Conservation (phyloP, 2,888 invertebrate species). For the Callimorpha dominula region DNA sequence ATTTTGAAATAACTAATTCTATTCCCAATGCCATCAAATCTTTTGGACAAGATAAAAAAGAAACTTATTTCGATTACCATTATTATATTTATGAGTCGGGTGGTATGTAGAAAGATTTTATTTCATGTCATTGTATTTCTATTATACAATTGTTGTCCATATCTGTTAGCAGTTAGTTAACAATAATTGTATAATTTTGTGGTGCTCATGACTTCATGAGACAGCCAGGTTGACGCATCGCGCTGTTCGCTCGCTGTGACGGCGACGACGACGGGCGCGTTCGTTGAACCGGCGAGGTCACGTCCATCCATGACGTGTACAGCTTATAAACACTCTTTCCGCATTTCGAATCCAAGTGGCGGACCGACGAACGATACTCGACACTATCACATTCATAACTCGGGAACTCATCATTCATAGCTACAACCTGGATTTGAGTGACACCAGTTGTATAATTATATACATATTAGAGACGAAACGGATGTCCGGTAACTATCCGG, state of each 20-base stretch:
- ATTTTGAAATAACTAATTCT: neutral
- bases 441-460: conserved; percentile 35
- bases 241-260: conserved; percentile 75
- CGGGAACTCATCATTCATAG: conserved; percentile 39
- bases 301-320: conserved; percentile 79
- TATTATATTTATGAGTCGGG: neutral
- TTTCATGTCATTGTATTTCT: neutral
- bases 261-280: conserved; percentile 68
- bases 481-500: neutral
- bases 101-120: neutral
- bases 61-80: no score
- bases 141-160: conserved; percentile 16
- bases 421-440: conserved; percentile 29
- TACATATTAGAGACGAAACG: neutral
- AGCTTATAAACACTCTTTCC: conserved; percentile 66
- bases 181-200: conserved; percentile 45
- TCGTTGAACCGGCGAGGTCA: conserved; percentile 86
- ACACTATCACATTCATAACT: conserved; percentile 39
- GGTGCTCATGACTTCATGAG: conserved; percentile 50
- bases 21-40: neutral
- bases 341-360: conserved; percentile 54
- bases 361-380: conserved; percentile 28
- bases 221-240: conserved; percentile 74
- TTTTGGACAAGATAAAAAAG: no score
- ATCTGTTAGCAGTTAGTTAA: conserved; percentile 41